Percentiles rank a stretch among this genome's conserved stretches.
phyloP scores from a whole-genome alignment of 2,888 invertebrate species.

The Hydraecia micacea region DNA sequence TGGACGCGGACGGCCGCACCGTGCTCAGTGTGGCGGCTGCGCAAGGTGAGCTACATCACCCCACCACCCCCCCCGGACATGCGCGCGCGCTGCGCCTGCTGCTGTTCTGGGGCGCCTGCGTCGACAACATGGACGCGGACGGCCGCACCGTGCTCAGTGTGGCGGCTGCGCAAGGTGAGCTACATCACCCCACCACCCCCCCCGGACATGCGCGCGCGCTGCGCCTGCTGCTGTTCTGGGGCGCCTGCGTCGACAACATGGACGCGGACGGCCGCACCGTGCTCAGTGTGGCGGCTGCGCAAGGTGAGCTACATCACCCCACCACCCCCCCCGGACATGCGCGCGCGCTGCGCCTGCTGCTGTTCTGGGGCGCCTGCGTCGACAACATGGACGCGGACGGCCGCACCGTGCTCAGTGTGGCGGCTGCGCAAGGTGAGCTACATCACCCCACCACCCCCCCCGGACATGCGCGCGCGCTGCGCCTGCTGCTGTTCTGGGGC shows the following conservation, averaged over 20 bases:
- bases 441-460: conserved; percentile 98
- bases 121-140: conserved; percentile 98
- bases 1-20: conserved; percentile 98
- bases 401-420: conserved; percentile 96
- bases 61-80: conserved; percentile 98
- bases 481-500: conserved; percentile 97
- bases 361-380: conserved; percentile 99
- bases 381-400: conserved; percentile 98
- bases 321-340: conserved; percentile 98
- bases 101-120: conserved; percentile 98
- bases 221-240: conserved; percentile 97
- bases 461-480: conserved; percentile 96
- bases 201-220: conserved; percentile 97
- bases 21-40: conserved; percentile 96
- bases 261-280: conserved; percentile 98
- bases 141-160: conserved; percentile 97
- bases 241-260: conserved; percentile 98
- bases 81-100: conserved; percentile 95
- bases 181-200: conserved; percentile 97
- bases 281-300: conserved; percentile 95
- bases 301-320: no score
- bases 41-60: no score
- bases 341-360: conserved; percentile 94
- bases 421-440: no score
- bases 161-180: conserved; percentile 95